Percentiles rank a stretch among this genome's conserved stretches.
These are phyloP conservation scores for Drosophila nebulosa DNA, from an alignment of 1,140 invertebrate genomes.

Conservation along the genomic window DNA sequence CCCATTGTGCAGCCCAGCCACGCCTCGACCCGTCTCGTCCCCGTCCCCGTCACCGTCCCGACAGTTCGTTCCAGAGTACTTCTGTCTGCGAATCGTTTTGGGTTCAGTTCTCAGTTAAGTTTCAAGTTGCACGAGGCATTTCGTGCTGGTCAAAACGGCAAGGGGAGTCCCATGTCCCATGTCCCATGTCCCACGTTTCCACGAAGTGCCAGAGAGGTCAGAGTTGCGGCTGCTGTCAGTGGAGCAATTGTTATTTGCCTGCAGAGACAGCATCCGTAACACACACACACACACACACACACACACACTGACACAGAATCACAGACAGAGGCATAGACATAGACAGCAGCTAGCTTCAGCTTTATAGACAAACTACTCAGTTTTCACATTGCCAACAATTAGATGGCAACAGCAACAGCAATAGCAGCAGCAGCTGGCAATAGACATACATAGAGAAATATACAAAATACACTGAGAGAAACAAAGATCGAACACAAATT, in stretches of 20 bases:
- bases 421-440: conserved; percentile 52
- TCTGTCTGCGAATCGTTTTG: conserved; percentile 5
- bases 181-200: not conserved
- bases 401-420: conserved; percentile 63
- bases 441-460: not conserved
- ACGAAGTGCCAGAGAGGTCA: conserved; percentile 20
- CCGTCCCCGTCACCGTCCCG: too few species aligned
- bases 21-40: not conserved
- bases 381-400: conserved; percentile 74
- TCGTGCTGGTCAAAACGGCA: conserved; percentile 75
- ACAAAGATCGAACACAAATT: too few species aligned
- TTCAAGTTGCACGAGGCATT: conserved; percentile 72
- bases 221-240: conserved; percentile 47
- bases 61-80: too few species aligned
- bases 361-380: conserved; percentile 59
- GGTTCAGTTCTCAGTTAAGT: conserved; percentile 40
- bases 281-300: not conserved
- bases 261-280: conserved; percentile 4
- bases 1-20: conserved; percentile 53
- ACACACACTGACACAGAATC: not conserved
- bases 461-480: conserved; percentile 3
- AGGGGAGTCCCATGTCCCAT: conserved; percentile 41
- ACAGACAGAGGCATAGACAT: not conserved
- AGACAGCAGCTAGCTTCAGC: conserved; percentile 19
- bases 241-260: conserved; percentile 76